Evolutionary conservation across 2,797 vertebrate species (phyloP).

Genomic region (Hoplostethus atlanticus): DNA sequence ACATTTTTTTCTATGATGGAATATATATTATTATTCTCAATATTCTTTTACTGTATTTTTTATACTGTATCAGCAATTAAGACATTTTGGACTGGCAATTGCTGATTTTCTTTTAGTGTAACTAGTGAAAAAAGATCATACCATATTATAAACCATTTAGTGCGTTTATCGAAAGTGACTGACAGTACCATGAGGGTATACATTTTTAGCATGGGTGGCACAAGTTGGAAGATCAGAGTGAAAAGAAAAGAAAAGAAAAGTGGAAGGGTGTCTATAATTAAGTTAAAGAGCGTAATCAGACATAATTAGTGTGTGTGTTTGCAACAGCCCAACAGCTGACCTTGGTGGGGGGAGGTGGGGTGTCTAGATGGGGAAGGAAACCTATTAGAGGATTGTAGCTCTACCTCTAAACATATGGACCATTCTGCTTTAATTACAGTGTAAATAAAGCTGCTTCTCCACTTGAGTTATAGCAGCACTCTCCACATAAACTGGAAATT

Average conservation of each 20-base stretch:
- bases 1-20: not conserved
- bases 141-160: not conserved
- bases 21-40: not conserved
- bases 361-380: not conserved
- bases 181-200: not conserved
- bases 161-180: not conserved
- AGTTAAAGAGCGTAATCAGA: constrained; percentile 55
- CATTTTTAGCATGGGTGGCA: not conserved
- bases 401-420: too few species aligned
- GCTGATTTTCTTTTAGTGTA: not conserved
- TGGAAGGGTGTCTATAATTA: constrained; percentile 48
- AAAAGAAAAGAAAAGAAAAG: constrained; percentile 12
- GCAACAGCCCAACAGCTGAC: not conserved
- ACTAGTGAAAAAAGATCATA: not conserved
- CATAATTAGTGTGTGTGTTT: constrained; percentile 47
- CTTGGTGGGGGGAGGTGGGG: not conserved
- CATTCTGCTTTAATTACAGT: too few species aligned
- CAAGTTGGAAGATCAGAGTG: not conserved
- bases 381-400: not conserved
- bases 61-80: not conserved
- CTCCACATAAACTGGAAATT: not conserved
- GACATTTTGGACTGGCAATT: not conserved
- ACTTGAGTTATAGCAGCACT: not conserved
- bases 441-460: not conserved
- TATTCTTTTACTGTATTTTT: not conserved